Base-by-base conservation (phyloP, 2,888 invertebrate species). In the Empis livida region DNA sequence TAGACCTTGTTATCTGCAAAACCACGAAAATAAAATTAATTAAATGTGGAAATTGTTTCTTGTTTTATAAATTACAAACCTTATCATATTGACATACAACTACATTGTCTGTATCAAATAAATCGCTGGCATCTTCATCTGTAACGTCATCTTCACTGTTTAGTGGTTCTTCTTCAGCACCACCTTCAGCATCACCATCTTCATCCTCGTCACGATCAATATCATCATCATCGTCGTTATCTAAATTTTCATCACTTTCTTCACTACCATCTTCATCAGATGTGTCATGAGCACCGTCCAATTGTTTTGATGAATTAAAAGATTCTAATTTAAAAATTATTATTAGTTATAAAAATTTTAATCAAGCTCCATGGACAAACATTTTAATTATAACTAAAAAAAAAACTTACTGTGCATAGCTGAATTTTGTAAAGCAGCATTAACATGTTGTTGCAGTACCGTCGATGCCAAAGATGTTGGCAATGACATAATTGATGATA, bases 21-120 rank as follows among this genome's bases (percentile, higher is more conserved):
- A 51, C n/a, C n/a, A n/a, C n/a, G 51, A 58, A 59, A 27, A 27
- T 6, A 27, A 27, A 4, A 27, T 6, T 8, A 27, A 27, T 27
- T 4, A 20, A 13, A 37, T 35, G 10, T 45, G 31, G 1, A 32
- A 37, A n/a, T n/a, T n/a, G n/a, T n/a, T n/a, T n/a, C n/a, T n/a
- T n/a, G n/a, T n/a, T n/a, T n/a, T n/a, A 45, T 49, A 32, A 46
- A 44, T 35, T 35, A 40, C 17, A 20, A 10, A 89, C 90, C 78
- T 99, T 99, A 73, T 99, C 99, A 73, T 97, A 99, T 71, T 99
- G 99, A 70, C 99, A 99, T 50, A 99, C 97, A 52, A 99, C 93
- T 49, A 99, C 96, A 75, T 99, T 97, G 59, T 99, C 97, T 39
- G 97, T 95, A 61, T 99, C 97, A 73, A 97, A 99, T 65, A 97